Conservation (phyloP, 2,888 invertebrate genomes). For the Thysanoteuthis rhombus region DNA sequence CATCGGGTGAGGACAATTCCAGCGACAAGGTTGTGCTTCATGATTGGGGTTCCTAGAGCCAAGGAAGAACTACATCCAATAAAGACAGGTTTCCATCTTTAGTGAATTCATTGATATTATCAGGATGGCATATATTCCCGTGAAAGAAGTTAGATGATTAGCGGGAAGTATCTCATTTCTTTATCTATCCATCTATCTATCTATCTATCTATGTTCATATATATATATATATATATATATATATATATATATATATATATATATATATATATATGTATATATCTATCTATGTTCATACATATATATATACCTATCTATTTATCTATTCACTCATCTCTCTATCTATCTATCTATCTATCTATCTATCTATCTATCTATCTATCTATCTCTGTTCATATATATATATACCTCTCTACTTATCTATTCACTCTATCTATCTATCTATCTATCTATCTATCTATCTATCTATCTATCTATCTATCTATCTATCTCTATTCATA, state of each 20-base stretch:
- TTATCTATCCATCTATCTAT: not conserved
- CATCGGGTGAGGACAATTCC: not conserved
- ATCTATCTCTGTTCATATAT: not conserved
- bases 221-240: not conserved
- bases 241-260: not conserved
- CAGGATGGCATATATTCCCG: not conserved
- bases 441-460: no score
- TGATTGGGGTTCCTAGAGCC: not conserved
- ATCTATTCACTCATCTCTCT: no score
- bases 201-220: no score
- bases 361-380: slow-evolving; percentile 12
- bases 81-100: no score
- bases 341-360: not conserved
- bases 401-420: not conserved
- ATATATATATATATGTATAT: not conserved
- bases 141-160: not conserved
- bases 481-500: no score
- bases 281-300: no score
- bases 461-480: no score
- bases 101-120: not conserved
- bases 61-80: not conserved
- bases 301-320: no score
- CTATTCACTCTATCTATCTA: no score
- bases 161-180: not conserved
- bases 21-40: not conserved